Percentiles rank a stretch among this genome's conserved stretches.
phyloP scores from a whole-genome alignment of 2,888 invertebrate species.

The Lordiphosa andalusiaca region DNA sequence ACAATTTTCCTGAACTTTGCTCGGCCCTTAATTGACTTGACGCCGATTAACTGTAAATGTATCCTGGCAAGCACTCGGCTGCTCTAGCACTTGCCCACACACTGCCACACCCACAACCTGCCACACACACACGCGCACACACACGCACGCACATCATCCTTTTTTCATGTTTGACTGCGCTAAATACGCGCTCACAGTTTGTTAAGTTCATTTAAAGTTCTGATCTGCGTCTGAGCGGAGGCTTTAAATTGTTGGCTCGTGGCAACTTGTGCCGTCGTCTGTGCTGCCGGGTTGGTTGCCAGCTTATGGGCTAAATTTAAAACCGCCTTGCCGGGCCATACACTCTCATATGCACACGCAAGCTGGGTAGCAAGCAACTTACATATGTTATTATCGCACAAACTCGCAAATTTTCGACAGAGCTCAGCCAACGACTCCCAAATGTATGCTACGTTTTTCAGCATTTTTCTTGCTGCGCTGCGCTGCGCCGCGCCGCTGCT shows the following conservation, averaged over 20 bases:
- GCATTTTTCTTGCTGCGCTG: conserved; percentile 50
- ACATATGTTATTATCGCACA: conserved; percentile 74
- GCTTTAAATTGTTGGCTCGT: conserved; percentile 44
- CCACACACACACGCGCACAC: conserved; percentile 4
- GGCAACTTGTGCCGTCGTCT: not conserved
- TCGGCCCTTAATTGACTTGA: conserved; percentile 59
- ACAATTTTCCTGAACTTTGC: conserved; percentile 54
- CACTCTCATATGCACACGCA: conserved; percentile 26
- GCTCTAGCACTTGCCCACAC: conserved; percentile 20
- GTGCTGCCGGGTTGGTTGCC: conserved; percentile 8
- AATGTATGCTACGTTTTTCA: conserved; percentile 68
- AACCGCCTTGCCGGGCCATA: conserved; percentile 35
- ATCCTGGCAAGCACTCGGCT: conserved; percentile 30
- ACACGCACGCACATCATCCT: conserved; percentile 11
- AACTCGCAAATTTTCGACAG: conserved; percentile 72
- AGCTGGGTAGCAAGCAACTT: conserved; percentile 63
- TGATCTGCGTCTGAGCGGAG: conserved; percentile 40
- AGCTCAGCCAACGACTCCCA: conserved; percentile 57
- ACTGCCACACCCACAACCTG: conserved; percentile 2
- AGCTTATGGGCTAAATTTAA: conserved; percentile 67
- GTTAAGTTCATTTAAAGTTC: conserved; percentile 67
- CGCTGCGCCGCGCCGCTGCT: conserved; percentile 32
- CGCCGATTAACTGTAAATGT: conserved; percentile 62
- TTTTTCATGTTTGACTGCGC: conserved; percentile 35
- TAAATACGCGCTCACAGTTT: conserved; percentile 40